Conservation (phyloP, 2,113 vertebrate species). For the Neodontobutis hainanensis region DNA sequence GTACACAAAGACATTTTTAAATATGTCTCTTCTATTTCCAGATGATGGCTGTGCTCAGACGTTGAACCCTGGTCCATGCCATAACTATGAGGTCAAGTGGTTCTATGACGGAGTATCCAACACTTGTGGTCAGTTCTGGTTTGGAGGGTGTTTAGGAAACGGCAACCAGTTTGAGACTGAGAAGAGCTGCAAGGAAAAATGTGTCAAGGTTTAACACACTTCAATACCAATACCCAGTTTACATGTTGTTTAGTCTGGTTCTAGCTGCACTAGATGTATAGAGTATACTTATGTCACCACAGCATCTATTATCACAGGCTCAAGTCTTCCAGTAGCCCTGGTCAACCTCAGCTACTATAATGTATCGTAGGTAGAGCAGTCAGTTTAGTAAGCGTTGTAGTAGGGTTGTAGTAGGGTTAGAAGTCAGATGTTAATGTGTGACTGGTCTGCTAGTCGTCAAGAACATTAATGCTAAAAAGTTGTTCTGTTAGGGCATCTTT, state of each 20-base stretch:
- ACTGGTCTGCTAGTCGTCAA: no score
- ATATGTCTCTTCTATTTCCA: conserved; percentile 27
- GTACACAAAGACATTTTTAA: not conserved
- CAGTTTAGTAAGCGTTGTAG: no score
- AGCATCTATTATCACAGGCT: not conserved
- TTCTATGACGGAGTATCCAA: conserved; percentile 84
- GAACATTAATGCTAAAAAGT: no score
- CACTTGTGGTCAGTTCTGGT: conserved; percentile 91
- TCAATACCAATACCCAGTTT: not conserved
- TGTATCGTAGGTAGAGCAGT: no score
- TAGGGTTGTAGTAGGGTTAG: no score
- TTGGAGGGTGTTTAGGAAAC: conserved; percentile 84
- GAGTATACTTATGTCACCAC: not conserved
- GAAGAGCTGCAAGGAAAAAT: conserved; percentile 79
- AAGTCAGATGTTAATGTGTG: no score
- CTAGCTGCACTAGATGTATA: no score
- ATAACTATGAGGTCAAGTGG: conserved; percentile 83
- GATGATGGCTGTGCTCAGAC: conserved; percentile 74
- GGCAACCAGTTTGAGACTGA: conserved; percentile 84
- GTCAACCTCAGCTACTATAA: no score
- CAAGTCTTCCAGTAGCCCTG: not conserved
- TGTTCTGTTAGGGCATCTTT: no score
- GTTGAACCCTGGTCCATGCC: conserved; percentile 83
- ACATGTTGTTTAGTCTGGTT: not conserved
- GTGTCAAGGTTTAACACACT: conserved; percentile 58